Base-by-base conservation (phyloP, 1,140 invertebrate species). In the Caerostris darwini region DNA sequence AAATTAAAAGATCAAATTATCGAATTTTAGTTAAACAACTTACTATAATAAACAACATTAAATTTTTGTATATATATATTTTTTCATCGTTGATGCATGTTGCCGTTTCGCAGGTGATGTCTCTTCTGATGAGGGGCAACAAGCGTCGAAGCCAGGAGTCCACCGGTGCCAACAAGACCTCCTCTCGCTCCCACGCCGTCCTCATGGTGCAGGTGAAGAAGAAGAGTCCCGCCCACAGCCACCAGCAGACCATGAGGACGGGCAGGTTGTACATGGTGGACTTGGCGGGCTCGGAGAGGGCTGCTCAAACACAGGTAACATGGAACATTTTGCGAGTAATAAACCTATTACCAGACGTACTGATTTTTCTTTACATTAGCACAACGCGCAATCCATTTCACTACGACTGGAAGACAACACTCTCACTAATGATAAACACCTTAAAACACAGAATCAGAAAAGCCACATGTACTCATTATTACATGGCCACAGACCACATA, bases 141-240 rank as follows among this genome's bases (percentile, higher is more conserved):
- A 97, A 97, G 88, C 98, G 99, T 95, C 96, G 99, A 83, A 99
- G 99, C 0, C 99, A 99, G 95, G 99, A 99, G 96, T 98, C 99
- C 0, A 99, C 99, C 0, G 99, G 99, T 96, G 98, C 99, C 5
- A 99, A 99, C 96, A 97, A 98, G 53, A 99, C 99, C 95, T 99
- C 99, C 89, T 99, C 98, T 3, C 97, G 99, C 91, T 99, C 99
- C 91, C 99, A 99, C 97, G 99, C 99, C 57, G 98, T 99, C 17
- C 98, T 99, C 95, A 98, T 99, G 19, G 94, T 95, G 4, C 95
- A 95, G 83, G 95, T 95, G 17, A 95, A 94, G 10, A 88, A 85
- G 77, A 94, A 90, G 61, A 95, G 88, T 77, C 82, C 96, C 98
- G 64, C 98, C 98, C 0, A 91, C 14, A 89, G 69, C 88, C 64